These are phyloP conservation scores for Poeciliopsis retropinna DNA, from an alignment of 2,113 vertebrate species.

Conservation along the genomic window DNA sequence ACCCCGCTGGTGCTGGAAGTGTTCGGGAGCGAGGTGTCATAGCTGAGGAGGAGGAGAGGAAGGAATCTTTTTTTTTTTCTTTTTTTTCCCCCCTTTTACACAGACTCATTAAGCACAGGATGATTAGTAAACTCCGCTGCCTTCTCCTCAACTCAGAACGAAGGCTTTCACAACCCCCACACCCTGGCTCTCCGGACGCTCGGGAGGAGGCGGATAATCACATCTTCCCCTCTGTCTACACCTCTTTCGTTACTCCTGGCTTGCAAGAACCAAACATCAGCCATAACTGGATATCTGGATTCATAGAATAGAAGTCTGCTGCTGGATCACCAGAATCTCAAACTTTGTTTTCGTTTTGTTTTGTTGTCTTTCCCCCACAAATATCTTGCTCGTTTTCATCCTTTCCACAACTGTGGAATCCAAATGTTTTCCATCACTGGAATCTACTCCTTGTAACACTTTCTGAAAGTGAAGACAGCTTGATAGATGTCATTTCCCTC, in stretches of 20 bases:
- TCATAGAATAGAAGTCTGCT: conserved; percentile 32
- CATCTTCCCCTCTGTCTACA: conserved; percentile 20
- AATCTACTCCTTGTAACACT: conserved; percentile 16
- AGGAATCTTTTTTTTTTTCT: neutral
- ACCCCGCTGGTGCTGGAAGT: conserved; percentile 95
- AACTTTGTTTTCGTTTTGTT: conserved; percentile 8
- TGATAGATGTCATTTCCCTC: conserved; percentile 30
- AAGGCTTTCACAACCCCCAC: conserved; percentile 13
- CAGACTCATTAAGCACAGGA: conserved; percentile 30
- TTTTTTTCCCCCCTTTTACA: neutral
- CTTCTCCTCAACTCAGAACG: conserved; percentile 26
- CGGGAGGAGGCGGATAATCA: conserved; percentile 37
- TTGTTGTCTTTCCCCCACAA: neutral
- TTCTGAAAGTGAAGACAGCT: conserved; percentile 30
- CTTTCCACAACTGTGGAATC: conserved; percentile 25
- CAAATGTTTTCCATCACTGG: conserved; percentile 18
- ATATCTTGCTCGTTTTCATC: conserved; percentile 15
- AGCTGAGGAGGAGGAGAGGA: conserved; percentile 51
- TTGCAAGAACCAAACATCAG: conserved; percentile 5
- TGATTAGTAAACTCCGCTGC: conserved; percentile 26
- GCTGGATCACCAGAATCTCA: conserved; percentile 38
- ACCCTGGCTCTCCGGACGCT: conserved; percentile 31
- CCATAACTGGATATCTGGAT: conserved; percentile 34
- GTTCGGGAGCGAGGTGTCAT: conserved; percentile 95
- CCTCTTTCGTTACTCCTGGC: conserved; percentile 18